Base-by-base conservation (phyloP, 2,113 vertebrate species). In the Amblyopsis rosae region DNA sequence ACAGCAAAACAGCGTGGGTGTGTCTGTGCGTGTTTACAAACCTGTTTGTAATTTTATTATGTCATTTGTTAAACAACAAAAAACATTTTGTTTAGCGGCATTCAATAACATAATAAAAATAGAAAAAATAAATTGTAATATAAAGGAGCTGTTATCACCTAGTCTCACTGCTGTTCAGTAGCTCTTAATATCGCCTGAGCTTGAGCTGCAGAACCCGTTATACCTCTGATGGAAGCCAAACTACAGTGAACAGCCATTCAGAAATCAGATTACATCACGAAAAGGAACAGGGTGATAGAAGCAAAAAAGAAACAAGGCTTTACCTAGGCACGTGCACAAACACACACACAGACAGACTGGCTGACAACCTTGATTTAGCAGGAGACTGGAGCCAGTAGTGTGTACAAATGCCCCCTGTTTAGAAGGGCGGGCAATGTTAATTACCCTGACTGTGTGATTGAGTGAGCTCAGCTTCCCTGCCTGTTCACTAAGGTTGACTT, bases 401-500 rank as follows among this genome's bases (percentile, higher is more conserved):
- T 62, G 19, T 62, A 17, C 47, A 62, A 62, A n/a, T n/a, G 15
- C 41, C 60, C 11, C 45, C 10, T 47, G 60, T 19, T 47, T 62
- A 13, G 16, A 8, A 10, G 32, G 33, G 72, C 45, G 67, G 46
- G 71, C 76, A 57, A 69, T 41, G 61, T 68, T 70, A 46, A 56
- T 73, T 61, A 68, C 26, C 26, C 26, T 26, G 3, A 26, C 58
- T 10, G 67, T 73, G 56, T 9, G 19, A 56, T 32, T 65, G 79
- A 59, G 53, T 63, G 66, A 72, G 69, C 68, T 70, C 71, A 53
- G 76, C 62, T 48, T 69, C 73, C 73, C 79, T 76, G 63, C 62
- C 50, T 49, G 66, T 54, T 11, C 71, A 62, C 65, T 45, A 17
- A 58, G 70, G 9, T 26, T 56, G 15, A n/a, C 13, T 56, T 6